phyloP scores from a whole-genome alignment of 2,797 vertebrate species.

The Cirrhinus molitorella region DNA sequence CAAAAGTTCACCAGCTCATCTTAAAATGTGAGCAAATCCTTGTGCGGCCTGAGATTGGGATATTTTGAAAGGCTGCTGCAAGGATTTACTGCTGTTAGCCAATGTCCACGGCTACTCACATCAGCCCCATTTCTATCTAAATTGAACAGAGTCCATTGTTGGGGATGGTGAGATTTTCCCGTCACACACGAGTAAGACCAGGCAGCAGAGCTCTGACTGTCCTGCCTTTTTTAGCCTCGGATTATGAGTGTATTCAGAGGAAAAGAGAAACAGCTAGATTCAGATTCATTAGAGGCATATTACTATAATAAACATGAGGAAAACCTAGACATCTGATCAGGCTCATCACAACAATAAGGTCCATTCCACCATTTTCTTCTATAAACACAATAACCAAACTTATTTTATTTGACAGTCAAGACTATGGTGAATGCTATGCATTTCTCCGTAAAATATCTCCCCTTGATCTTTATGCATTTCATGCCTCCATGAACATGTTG shows the following conservation, averaged over 20 bases:
- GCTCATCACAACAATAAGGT: neutral
- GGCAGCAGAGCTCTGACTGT: neutral
- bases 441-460: neutral
- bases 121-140: conserved; percentile 51
- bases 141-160: conserved; percentile 52
- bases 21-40: neutral
- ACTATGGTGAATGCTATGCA: neutral
- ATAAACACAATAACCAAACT: neutral
- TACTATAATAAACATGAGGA: conserved; percentile 34
- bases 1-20: neutral
- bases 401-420: neutral
- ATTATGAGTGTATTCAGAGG: neutral
- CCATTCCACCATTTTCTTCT: neutral
- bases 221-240: conserved; percentile 1
- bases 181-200: conserved; percentile 43
- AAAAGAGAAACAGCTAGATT: conserved; percentile 6
- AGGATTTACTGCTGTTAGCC: conserved; percentile 21
- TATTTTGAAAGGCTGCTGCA: neutral
- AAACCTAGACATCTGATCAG: conserved; percentile 30
- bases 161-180: neutral
- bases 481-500: conserved; percentile 2
- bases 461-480: neutral
- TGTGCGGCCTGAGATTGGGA: neutral
- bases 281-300: conserved; percentile 11
- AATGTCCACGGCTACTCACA: neutral